phyloP scores from a whole-genome alignment of 2,113 vertebrate species.

The Spheniscus mendiculus region DNA sequence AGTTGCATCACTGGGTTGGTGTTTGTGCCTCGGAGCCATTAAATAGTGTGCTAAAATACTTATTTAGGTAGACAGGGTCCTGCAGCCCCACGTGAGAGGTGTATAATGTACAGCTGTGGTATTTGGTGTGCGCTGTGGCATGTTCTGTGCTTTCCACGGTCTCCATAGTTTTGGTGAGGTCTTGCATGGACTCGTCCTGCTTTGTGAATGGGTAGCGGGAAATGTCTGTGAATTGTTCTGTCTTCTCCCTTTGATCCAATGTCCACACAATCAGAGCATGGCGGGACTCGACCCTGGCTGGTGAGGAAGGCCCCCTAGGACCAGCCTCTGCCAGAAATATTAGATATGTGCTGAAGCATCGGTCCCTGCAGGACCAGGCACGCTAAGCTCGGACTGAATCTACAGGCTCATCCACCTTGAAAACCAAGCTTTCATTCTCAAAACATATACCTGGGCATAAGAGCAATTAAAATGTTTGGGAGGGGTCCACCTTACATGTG shows the following conservation, averaged over 20 bases:
- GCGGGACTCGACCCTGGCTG: accelerated
- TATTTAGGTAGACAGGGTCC: neutral
- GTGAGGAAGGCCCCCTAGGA: neutral
- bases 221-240: neutral
- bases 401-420: neutral
- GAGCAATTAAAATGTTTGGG: neutral
- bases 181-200: neutral
- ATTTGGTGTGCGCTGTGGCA: accelerated
- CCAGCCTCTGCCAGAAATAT: neutral
- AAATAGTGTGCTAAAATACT: neutral
- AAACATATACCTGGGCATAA: neutral
- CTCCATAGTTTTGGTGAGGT: accelerated
- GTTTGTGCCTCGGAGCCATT: neutral
- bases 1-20: accelerated
- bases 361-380: neutral
- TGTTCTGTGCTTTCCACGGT: neutral
- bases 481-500: neutral
- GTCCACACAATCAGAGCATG: neutral
- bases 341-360: neutral
- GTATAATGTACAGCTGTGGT: neutral
- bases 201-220: neutral
- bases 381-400: neutral
- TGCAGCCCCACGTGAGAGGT: accelerated
- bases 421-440: neutral
- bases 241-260: neutral